Evolutionary conservation across 1,140 invertebrate genomes (phyloP).

Genomic region (Sarcophaga peregrina): DNA sequence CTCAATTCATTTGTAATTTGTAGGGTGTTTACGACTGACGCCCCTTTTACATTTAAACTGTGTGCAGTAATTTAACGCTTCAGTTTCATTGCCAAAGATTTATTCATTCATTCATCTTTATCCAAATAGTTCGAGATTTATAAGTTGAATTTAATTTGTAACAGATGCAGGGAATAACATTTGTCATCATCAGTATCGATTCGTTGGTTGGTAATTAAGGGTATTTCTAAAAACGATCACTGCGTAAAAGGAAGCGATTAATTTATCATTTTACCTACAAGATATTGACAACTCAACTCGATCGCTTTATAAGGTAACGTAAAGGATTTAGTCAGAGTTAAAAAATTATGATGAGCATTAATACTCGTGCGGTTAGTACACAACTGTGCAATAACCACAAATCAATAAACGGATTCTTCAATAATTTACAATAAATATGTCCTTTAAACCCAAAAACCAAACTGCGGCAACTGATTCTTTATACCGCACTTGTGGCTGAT

Average conservation of each 20-base stretch:
- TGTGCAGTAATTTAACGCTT: slow-evolving; percentile 5
- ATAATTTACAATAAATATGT: not conserved
- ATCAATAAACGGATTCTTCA: not conserved
- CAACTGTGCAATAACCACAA: slow-evolving; percentile 1
- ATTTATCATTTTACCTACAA: slow-evolving; percentile 10
- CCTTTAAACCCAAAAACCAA: not conserved
- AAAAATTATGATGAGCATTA: not conserved
- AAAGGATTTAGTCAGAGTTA: not conserved
- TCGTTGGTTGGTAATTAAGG: not conserved
- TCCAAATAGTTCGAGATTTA: slow-evolving; percentile 45
- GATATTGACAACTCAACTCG: not conserved
- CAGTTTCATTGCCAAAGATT: slow-evolving; percentile 21
- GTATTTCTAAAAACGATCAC: no score
- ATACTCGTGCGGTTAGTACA: not conserved
- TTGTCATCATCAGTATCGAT: slow-evolving; percentile 50
- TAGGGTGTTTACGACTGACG: slow-evolving; percentile 28
- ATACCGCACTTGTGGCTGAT: no score
- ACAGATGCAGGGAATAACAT: slow-evolving; percentile 61
- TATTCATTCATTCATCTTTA: not conserved
- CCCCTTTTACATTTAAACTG: not conserved
- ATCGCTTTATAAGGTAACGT: no score
- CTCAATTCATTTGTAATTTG: slow-evolving; percentile 35
- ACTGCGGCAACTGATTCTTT: no score
- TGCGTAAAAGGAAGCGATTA: not conserved
- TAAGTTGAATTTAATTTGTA: slow-evolving; percentile 66